Evolutionary conservation across 2,888 invertebrate species (phyloP).

Genomic region (Folsomia manolachei): DNA sequence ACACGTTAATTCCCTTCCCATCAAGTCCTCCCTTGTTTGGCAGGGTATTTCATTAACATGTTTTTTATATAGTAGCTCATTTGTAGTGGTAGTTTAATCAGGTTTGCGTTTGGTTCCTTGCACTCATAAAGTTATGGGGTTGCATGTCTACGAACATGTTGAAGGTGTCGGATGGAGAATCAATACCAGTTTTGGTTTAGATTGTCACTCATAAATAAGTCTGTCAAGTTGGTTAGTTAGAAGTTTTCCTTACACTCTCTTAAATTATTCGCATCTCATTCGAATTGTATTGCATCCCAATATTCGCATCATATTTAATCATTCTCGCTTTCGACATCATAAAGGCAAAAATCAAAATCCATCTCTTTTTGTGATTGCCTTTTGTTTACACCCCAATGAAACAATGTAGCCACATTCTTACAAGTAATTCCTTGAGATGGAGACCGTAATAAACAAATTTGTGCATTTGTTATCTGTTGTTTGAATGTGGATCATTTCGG

Average conservation of each 20-base stretch:
- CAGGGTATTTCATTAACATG: too few species aligned
- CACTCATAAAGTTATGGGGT: too few species aligned
- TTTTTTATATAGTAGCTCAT: too few species aligned
- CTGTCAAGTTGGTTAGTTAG: not conserved
- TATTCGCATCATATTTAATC: too few species aligned
- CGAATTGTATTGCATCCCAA: too few species aligned
- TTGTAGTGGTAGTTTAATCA: too few species aligned
- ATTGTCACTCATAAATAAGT: not conserved
- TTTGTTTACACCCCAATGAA: too few species aligned
- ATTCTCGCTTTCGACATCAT: not conserved
- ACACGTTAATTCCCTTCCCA: too few species aligned
- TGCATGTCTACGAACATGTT: too few species aligned
- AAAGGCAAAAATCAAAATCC: not conserved
- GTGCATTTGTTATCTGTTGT: not conserved
- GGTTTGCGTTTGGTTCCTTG: too few species aligned
- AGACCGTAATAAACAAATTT: not conserved
- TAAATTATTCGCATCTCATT: too few species aligned
- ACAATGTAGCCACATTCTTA: not conserved
- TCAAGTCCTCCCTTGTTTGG: too few species aligned
- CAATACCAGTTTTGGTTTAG: not conserved
- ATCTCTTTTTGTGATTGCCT: not conserved
- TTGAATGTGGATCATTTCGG: not conserved
- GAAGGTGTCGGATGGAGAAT: not conserved
- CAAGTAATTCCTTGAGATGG: not conserved
- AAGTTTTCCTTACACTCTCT: not conserved